phyloP scores from a whole-genome alignment of 92 coral and sea anemone species.

The Palythoa grandiflora region DNA sequence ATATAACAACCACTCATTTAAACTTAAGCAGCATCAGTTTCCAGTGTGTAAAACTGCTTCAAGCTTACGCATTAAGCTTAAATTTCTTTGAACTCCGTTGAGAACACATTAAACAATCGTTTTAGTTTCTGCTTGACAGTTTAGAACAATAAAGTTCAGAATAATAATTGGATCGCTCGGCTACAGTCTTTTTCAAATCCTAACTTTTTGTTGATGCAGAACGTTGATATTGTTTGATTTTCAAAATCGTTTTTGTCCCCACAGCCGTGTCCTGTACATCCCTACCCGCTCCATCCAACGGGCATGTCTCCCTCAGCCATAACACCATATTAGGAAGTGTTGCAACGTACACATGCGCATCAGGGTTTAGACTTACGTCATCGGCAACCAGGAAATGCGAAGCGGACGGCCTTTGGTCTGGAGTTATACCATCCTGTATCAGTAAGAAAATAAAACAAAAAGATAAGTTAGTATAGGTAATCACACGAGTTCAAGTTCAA shows the following conservation, averaged over 20 bases:
- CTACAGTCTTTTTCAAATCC: no score
- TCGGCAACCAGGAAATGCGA: slow-evolving; percentile 67
- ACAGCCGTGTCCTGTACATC: slow-evolving; percentile 72
- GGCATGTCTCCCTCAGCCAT: slow-evolving; percentile 52
- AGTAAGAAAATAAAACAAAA: slow-evolving; percentile 61
- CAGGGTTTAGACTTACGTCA: slow-evolving; percentile 63
- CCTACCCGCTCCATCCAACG: slow-evolving; percentile 57
- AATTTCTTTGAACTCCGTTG: no score
- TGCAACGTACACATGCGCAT: slow-evolving; percentile 73
- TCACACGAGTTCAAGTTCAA: no score
- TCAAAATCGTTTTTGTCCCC: not conserved
- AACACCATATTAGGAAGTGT: slow-evolving; percentile 60
- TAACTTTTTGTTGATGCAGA: no score
- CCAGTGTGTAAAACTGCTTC: no score
- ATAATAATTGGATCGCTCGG: no score
- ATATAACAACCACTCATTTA: no score
- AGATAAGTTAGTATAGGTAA: not conserved
- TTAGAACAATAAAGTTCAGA: no score
- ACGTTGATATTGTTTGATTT: not conserved
- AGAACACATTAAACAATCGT: no score
- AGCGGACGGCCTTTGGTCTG: slow-evolving; percentile 87
- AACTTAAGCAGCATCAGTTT: no score
- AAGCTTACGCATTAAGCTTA: no score
- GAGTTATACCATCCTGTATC: slow-evolving; percentile 65
- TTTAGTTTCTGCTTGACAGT: no score